A percentile compares a stretch with the other conserved stretches of the same genome.
phyloP scores from a whole-genome alignment of 23 tunicate genomes.

The Styela plicata region DNA sequence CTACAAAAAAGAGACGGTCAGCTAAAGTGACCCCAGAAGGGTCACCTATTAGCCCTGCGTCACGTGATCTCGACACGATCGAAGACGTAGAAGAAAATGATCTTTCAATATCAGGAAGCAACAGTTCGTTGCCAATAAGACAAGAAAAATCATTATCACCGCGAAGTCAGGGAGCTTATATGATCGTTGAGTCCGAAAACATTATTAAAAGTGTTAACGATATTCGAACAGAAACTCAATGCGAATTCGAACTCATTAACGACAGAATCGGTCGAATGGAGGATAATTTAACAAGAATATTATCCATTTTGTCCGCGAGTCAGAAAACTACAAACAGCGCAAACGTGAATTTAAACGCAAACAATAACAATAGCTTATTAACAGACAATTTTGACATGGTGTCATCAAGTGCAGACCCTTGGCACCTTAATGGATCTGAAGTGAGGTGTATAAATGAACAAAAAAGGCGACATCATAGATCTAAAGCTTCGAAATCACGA shows the following conservation, averaged over 20 bases:
- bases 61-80: background rate
- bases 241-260: constrained; percentile 16
- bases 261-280: constrained; percentile 47
- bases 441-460: background rate
- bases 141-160: background rate
- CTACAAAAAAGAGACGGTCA: background rate
- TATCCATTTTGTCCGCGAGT: background rate
- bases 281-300: constrained; percentile 27
- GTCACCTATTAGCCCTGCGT: background rate
- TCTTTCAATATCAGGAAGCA: background rate
- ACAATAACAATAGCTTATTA: constrained; percentile 17
- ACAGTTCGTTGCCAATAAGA: background rate
- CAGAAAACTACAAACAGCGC: background rate
- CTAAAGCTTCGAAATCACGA: background rate
- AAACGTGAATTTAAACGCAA: constrained; percentile 4
- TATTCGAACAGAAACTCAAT: constrained; percentile 22
- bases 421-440: background rate
- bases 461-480: background rate
- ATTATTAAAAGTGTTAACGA: constrained; percentile 32
- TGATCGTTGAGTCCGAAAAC: constrained; percentile 30
- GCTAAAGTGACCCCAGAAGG: background rate
- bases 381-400: background rate
- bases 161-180: constrained; percentile 2
- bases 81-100: constrained; percentile 4
- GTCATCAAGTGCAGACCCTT: background rate